A percentile compares a stretch with the other conserved stretches of the same genome.
phyloP scores from a whole-genome alignment of 1,140 invertebrate genomes.

The Heliconius himera region DNA sequence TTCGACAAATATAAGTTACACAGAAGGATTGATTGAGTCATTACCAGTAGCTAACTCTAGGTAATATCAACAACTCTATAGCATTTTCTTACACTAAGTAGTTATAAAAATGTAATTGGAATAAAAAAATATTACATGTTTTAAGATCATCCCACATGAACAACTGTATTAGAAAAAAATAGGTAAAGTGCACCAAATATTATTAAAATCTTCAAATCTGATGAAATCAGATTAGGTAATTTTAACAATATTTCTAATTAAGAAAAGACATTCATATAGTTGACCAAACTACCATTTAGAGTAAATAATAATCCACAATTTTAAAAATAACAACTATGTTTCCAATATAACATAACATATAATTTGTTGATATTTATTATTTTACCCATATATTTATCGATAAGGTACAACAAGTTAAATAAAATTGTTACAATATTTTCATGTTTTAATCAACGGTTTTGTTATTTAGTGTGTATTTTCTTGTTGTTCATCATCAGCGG shows the following conservation, averaged over 20 bases:
- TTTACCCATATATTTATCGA: neutral
- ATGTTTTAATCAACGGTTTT: neutral
- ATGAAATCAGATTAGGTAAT: neutral
- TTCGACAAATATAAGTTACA: neutral
- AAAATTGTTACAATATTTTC: neutral
- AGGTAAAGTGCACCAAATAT: neutral
- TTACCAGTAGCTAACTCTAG: neutral
- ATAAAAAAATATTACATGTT: neutral
- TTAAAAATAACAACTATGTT: neutral
- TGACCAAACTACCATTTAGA: neutral
- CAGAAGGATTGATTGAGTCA: too few species aligned
- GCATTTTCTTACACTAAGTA: neutral
- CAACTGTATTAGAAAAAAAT: neutral
- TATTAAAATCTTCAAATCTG: neutral
- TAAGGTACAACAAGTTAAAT: neutral
- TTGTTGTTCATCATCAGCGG: conserved; percentile 1
- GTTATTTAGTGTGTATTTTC: neutral
- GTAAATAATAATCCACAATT: neutral
- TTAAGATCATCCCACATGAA: neutral
- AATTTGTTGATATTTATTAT: neutral
- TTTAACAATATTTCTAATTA: neutral
- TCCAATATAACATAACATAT: neutral
- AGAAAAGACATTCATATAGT: neutral
- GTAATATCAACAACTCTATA: neutral
- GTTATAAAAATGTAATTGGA: neutral